These are phyloP conservation scores for Drosophila azteca DNA, from an alignment of 1,140 invertebrate species.

Conservation along the genomic window DNA sequence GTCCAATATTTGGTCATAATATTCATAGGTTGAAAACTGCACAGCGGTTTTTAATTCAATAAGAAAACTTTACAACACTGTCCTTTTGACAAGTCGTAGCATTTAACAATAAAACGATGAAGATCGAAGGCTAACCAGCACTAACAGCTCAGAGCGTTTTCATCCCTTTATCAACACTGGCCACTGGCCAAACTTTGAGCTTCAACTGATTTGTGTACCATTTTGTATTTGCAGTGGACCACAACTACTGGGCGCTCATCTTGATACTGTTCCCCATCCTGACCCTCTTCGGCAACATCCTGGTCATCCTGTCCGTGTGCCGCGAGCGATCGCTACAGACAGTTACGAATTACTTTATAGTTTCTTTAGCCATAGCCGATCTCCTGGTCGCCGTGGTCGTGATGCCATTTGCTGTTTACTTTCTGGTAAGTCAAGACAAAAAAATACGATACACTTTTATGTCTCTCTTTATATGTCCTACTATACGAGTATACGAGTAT, in stretches of 20 bases:
- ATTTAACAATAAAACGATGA: too few relatives aligned
- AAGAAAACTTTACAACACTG: too few relatives aligned
- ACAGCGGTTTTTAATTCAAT: too few relatives aligned
- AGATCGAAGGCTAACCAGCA: too few relatives aligned
- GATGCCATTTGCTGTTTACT: slow-evolving; percentile 99
- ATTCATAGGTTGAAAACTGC: too few relatives aligned
- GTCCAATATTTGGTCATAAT: too few relatives aligned
- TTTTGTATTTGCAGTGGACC: slow-evolving; percentile 82
- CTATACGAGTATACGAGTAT: too few relatives aligned
- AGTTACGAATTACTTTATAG: slow-evolving; percentile 99
- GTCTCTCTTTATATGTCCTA: too few relatives aligned
- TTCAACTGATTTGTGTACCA: neutral
- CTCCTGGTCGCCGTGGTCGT: slow-evolving; percentile 97
- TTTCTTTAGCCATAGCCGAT: slow-evolving; percentile 98
- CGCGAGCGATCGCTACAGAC: slow-evolving; percentile 95
- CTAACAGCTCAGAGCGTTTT: neutral
- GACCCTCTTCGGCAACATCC: slow-evolving; percentile 97
- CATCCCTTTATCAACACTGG: too few relatives aligned
- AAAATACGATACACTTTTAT: neutral
- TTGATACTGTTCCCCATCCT: slow-evolving; percentile 95
- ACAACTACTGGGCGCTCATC: slow-evolving; percentile 93
- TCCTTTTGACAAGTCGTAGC: too few relatives aligned
- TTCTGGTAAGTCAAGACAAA: slow-evolving; percentile 90
- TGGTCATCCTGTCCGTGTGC: slow-evolving; percentile 97
- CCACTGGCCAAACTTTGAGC: too few relatives aligned